Base-by-base conservation (phyloP, 2,888 invertebrate genomes). In the Brachyptera putata region DNA sequence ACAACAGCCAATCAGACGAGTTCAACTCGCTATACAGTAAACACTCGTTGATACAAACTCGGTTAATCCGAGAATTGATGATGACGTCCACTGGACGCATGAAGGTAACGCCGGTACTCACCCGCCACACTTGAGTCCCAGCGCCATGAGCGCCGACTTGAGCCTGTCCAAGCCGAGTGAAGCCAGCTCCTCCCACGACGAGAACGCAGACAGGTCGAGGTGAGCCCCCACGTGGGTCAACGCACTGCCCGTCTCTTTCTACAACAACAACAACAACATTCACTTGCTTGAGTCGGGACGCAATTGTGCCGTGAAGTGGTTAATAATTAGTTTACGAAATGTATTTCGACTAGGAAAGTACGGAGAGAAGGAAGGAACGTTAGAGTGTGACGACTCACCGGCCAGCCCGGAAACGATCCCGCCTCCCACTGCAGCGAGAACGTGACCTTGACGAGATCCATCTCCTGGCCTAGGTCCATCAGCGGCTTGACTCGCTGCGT, bases 81-180 rank as follows among this genome's bases (percentile, higher is more conserved):
- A n/a, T n/a, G n/a, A n/a, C n/a, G n/a, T n/a, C 39, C 39, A 4
- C 9, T 5, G n/a, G 39, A 7, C 7, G 39, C 39, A 7, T 3
- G 39, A n/a, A 14, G 9, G 39, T 9, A 39, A 14, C n/a, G n/a
- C n/a, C 4, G 41, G 7, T 11, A 68, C 72, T 72, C 71, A 84
- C 83, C 97, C 99, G 60, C 99, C 99, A 77, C 99, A 99, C 76
- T 99, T 99, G 1, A 99, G 79, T 0, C 95, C 95, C 16, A 99
- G 78, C 3, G 98, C 98, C 87, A 97, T 91, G 13, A 98, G 77
- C 0, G 97, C 98, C 0, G 96, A 96, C 75, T 99, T 99, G 36
- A 99, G 80, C 71, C 99, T 85, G 79, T 99, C 99, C 67, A 99
- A 76, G 18, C 99, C 99, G 2, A 99, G 80, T 0, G 97, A 96